phyloP scores from a whole-genome alignment of 2,113 vertebrate genomes.

The Egretta garzetta region DNA sequence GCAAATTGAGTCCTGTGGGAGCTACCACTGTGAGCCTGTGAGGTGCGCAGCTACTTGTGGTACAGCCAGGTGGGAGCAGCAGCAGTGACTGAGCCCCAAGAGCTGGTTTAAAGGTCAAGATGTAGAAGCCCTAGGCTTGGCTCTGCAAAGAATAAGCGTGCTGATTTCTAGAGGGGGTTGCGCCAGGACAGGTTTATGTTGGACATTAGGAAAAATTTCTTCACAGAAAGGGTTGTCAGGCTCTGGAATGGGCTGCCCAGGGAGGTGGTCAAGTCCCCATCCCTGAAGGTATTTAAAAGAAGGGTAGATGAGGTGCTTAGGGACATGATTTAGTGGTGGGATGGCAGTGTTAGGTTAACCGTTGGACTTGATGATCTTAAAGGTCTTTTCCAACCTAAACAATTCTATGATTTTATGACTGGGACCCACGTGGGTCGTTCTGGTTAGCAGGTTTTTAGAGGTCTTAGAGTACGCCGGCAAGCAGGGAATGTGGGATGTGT shows the following conservation, averaged over 20 bases:
- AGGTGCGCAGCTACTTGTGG: not conserved
- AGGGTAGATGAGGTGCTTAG: no score
- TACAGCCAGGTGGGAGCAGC: not conserved
- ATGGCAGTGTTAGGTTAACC: no score
- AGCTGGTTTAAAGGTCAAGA: not conserved
- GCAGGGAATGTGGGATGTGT: not conserved
- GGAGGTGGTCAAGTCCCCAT: no score
- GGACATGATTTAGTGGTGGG: no score
- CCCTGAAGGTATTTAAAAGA: no score
- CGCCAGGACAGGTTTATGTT: not conserved
- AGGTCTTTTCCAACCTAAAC: no score
- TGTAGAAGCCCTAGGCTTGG: not conserved
- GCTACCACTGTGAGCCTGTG: not conserved
- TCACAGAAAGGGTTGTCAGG: no score
- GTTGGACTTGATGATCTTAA: no score
- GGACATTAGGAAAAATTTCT: no score
- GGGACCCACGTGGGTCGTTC: not conserved
- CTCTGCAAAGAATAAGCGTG: rapidly evolving
- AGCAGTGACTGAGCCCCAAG: not conserved
- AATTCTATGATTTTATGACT: not conserved
- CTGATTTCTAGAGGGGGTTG: not conserved
- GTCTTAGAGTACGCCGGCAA: not conserved
- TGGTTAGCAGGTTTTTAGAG: not conserved
- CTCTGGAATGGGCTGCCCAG: no score
- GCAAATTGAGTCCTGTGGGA: not conserved